Base-by-base conservation (phyloP, 2,888 invertebrate species). In the Dasypogon diadema region DNA sequence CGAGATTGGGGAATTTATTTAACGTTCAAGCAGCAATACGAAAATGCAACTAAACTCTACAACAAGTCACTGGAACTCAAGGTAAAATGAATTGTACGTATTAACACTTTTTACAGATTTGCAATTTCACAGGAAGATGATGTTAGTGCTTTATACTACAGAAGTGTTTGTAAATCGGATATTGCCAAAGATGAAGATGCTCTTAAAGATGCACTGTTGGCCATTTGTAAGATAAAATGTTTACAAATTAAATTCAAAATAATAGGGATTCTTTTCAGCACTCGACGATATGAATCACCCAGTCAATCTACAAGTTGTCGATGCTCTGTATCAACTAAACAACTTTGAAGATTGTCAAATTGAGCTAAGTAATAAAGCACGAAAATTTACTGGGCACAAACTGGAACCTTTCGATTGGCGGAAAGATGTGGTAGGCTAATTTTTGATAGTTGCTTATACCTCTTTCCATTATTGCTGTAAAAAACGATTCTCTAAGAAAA, bases 251-350 rank as follows among this genome's bases (percentile, higher is more conserved):
- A n/a, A 12, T 21, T n/a, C n/a, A n/a, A n/a, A n/a, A n/a, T n/a
- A n/a, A n/a, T n/a, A n/a, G n/a, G n/a, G n/a, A 30, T 22, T 14
- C 55, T 16, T 60, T 68, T 10, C 12, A 77, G 77, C 54, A 5
- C 10, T 76, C 2, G 34, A 74, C 21, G 34, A 56, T 18, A 14
- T 16, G 2, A 34, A 75, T 54, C 74, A 75, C 6, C 26, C 16
- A 2, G 42, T 74, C 6, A 76, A 76, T 34, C 30, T 77, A 14
- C 78, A 78, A 76, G 74, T 75, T 3, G 74, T 75, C 58, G 73
- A 55, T 55, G 76, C 75, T 0, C 22, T 51, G 1, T 76, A 77
- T 56, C 22, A 74, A 14, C 8, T 65, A 18, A 77, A 77, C 63
- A 54, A 54, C 18, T 78, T 76, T 18, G 78, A 75, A 63, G 21